A percentile compares a stretch with the other conserved stretches of the same genome.
phyloP scores from a whole-genome alignment of 2,113 vertebrate species.

The Corythaeola cristata region DNA sequence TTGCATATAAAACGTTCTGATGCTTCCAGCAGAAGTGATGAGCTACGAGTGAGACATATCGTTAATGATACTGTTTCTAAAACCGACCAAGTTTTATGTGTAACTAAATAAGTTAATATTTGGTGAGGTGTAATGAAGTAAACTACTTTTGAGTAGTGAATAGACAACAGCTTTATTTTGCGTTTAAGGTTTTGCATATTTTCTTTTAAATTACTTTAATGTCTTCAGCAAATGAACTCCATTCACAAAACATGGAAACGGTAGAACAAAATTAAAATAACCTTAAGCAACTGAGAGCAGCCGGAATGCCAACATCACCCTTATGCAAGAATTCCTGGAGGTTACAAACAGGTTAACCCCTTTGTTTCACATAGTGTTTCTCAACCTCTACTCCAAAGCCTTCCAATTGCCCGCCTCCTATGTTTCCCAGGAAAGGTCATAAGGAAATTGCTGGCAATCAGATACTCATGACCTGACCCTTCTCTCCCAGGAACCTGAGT shows the following conservation, averaged over 20 bases:
- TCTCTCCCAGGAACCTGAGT: conserved; percentile 21
- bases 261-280: background rate
- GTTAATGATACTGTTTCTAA: conserved; percentile 6
- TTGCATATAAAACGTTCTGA: background rate
- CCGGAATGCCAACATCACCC: background rate
- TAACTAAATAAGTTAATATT: conserved; percentile 43
- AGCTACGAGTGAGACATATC: background rate
- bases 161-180: background rate
- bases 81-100: background rate
- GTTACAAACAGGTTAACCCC: background rate
- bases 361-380: background rate
- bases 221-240: background rate
- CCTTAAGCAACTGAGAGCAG: background rate
- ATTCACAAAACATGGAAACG: fast-evolving
- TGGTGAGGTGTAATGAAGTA: background rate
- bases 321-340: background rate
- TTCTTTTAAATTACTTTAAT: background rate
- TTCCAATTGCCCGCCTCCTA: background rate
- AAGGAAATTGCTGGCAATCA: conserved; percentile 58
- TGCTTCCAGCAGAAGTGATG: background rate
- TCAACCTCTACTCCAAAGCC: background rate
- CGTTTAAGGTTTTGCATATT: background rate
- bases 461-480: conserved; percentile 45
- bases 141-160: background rate
- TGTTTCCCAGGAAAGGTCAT: background rate